Percentiles rank a stretch among this genome's conserved stretches.
Evolutionary conservation across 2,888 invertebrate genomes (phyloP).

Genomic region (Caenorhabditis zanzibari): DNA sequence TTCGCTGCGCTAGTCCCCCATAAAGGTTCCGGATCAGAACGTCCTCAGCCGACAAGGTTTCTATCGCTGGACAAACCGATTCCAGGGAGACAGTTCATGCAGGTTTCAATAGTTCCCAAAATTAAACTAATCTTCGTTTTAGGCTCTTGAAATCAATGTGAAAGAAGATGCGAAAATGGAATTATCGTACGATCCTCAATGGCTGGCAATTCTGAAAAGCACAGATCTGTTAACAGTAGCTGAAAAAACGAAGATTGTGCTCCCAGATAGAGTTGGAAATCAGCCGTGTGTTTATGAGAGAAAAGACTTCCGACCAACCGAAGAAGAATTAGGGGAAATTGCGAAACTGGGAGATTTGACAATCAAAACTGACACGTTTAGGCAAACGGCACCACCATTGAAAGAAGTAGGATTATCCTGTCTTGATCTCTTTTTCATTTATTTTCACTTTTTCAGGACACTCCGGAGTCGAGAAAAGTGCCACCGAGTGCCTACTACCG

Average conservation of each 20-base stretch:
- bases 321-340: conserved; percentile 86
- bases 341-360: conserved; percentile 86
- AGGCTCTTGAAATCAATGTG: conserved; percentile 72
- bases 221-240: conserved; percentile 87
- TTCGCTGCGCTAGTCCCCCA: conserved; percentile 93
- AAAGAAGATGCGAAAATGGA: conserved; percentile 68
- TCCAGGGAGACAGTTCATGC: conserved; percentile 92
- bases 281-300: conserved; percentile 60
- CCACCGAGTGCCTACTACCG: conserved; percentile 66
- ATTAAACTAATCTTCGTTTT: conserved; percentile 22
- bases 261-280: conserved; percentile 38
- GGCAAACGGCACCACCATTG: conserved; percentile 88
- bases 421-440: background rate
- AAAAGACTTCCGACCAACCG: conserved; percentile 76
- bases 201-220: conserved; percentile 91
- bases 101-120: conserved; percentile 85
- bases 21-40: conserved; percentile 65
- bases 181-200: conserved; percentile 92
- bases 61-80: conserved; percentile 89
- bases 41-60: conserved; percentile 76
- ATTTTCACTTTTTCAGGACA: conserved; percentile 31
- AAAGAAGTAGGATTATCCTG: conserved; percentile 15
- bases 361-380: conserved; percentile 90
- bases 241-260: conserved; percentile 26
- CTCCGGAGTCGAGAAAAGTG: conserved; percentile 25